Evolutionary conservation across 2,888 invertebrate species (phyloP).

Genomic region (Reticulitermes lucifugus): DNA sequence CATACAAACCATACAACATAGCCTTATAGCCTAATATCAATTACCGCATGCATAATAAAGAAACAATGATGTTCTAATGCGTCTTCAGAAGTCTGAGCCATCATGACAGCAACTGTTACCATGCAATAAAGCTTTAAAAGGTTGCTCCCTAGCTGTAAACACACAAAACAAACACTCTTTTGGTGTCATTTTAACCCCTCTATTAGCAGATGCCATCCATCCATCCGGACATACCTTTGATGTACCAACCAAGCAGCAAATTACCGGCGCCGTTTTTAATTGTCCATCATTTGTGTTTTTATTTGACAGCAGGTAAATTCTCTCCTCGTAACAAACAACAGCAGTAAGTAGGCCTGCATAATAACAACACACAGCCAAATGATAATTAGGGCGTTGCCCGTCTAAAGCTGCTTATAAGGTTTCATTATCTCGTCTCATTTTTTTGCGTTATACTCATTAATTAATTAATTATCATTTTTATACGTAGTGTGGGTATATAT

Average conservation of each 20-base stretch:
- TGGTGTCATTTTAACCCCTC: constrained; percentile 35
- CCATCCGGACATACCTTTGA: constrained; percentile 44
- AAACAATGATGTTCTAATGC: constrained; percentile 16
- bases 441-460: constrained; percentile 48
- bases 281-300: constrained; percentile 49
- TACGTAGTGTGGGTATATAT: constrained; percentile 13
- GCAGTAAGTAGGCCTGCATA: constrained; percentile 15
- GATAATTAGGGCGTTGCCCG: constrained; percentile 52
- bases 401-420: constrained; percentile 49
- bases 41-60: neutral
- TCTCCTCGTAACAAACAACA: constrained; percentile 27
- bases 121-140: constrained; percentile 37
- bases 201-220: constrained; percentile 41
- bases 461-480: constrained; percentile 48
- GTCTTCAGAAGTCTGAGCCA: constrained; percentile 16
- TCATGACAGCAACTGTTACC: neutral
- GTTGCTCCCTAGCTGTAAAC: constrained; percentile 26
- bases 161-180: constrained; percentile 40
- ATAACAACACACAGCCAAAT: constrained; percentile 39
- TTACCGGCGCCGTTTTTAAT: constrained; percentile 47
- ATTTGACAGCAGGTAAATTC: constrained; percentile 48
- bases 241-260: constrained; percentile 45
- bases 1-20: neutral
- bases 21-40: neutral
- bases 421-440: constrained; percentile 50